These are phyloP conservation scores for Archips xylosteana DNA, from an alignment of 2,888 invertebrate genomes.

Conservation along the genomic window DNA sequence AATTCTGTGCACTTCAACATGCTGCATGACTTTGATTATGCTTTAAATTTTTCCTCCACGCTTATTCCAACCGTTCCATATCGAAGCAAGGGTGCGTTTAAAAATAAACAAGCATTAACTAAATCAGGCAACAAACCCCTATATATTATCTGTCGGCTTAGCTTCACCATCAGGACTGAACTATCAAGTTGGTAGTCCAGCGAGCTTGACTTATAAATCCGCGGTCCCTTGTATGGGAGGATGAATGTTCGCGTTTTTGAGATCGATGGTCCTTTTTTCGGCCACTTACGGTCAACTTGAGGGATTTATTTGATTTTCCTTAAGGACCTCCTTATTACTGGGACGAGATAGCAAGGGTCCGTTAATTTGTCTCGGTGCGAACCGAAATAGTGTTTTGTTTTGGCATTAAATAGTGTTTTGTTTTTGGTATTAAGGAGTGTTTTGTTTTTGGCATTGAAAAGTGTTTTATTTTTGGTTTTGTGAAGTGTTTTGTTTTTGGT, in stretches of 20 bases:
- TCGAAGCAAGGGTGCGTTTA: background rate
- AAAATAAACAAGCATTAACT: conserved; percentile 29
- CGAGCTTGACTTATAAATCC: conserved; percentile 32
- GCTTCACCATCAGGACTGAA: conserved; percentile 14
- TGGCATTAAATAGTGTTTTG: background rate
- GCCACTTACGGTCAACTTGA: conserved; percentile 44
- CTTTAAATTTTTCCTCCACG: no score
- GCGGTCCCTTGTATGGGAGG: conserved; percentile 42
- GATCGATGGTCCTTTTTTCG: conserved; percentile 44
- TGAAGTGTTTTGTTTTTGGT: no score
- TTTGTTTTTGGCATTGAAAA: no score
- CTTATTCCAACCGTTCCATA: no score
- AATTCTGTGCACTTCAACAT: no score
- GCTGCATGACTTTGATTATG: no score
- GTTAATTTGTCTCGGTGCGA: conserved; percentile 35
- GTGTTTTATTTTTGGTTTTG: no score
- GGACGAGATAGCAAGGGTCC: conserved; percentile 29
- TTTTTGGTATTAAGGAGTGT: no score
- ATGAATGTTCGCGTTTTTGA: conserved; percentile 44
- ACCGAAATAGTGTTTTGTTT: conserved; percentile 11
- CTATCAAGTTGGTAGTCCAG: conserved; percentile 26
- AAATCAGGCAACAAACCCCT: conserved; percentile 34
- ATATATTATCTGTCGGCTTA: conserved; percentile 21
- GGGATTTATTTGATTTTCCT: conserved; percentile 44
- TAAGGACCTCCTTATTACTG: conserved; percentile 38